phyloP scores from a whole-genome alignment of 2,797 vertebrate species.

The Taeniopygia guttata region DNA sequence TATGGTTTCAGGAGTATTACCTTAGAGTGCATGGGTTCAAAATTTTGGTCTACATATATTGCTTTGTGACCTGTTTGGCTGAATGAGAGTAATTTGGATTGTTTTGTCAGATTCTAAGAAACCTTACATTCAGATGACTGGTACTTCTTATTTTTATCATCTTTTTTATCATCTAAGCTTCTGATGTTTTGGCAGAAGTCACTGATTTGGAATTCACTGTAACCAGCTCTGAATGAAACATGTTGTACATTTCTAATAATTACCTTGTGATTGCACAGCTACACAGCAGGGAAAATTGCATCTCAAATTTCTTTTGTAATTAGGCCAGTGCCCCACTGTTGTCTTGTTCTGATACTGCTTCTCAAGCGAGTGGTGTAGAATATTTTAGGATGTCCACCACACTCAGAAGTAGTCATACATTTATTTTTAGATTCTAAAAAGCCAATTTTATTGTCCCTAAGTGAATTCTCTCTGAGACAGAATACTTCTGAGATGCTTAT shows the following conservation, averaged over 20 bases:
- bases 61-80: background rate
- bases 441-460: background rate
- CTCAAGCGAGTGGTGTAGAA: background rate
- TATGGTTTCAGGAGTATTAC: background rate
- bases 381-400: background rate
- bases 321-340: background rate
- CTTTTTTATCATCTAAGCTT: background rate
- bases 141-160: background rate
- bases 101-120: background rate
- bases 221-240: background rate
- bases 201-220: background rate
- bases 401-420: background rate
- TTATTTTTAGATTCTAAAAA: background rate
- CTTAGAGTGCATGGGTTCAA: background rate
- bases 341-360: background rate
- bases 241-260: background rate
- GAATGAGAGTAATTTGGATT: background rate
- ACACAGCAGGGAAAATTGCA: background rate
- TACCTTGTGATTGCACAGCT: background rate
- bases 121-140: background rate
- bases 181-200: slow-evolving; percentile 4
- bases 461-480: background rate
- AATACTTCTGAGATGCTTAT: background rate
- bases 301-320: background rate
- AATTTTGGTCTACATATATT: background rate